Percentiles rank a stretch among this genome's conserved stretches.
Conservation (phyloP, 2,797 vertebrate genomes). For the Holocentrus rufus region DNA sequence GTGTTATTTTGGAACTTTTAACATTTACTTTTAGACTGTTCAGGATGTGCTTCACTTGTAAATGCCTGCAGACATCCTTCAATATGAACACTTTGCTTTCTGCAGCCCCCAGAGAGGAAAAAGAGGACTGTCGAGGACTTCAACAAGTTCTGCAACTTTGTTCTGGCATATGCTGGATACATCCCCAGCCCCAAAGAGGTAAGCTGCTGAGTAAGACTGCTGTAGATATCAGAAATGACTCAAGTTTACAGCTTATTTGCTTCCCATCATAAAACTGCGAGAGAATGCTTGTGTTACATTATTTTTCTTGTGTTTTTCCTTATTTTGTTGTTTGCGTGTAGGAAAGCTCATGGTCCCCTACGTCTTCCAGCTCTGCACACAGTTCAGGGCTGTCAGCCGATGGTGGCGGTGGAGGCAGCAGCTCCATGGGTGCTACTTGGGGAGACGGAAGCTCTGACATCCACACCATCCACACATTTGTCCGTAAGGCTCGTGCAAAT, state of each 20-base stretch:
- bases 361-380: conserved; percentile 87
- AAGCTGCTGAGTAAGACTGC: conserved; percentile 24
- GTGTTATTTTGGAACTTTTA: neutral
- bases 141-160: conserved; percentile 96
- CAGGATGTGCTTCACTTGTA: neutral
- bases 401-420: conserved; percentile 82
- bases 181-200: conserved; percentile 92
- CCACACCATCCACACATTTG: conserved; percentile 92
- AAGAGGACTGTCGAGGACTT: conserved; percentile 94
- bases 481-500: conserved; percentile 91
- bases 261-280: neutral
- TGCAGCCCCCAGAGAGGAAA: conserved; percentile 89
- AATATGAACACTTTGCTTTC: conserved; percentile 38
- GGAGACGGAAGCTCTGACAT: conserved; percentile 87
- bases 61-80: neutral
- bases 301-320: neutral
- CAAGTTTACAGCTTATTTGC: neutral
- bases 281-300: neutral
- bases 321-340: conserved; percentile 36
- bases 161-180: conserved; percentile 92
- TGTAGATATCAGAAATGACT: neutral
- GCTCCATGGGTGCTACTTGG: conserved; percentile 86
- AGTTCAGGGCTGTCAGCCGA: conserved; percentile 84
- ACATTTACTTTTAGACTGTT: neutral
- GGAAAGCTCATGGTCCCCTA: conserved; percentile 90